phyloP scores from a whole-genome alignment of 2,113 vertebrate species.

The Prunella fulvescens region DNA sequence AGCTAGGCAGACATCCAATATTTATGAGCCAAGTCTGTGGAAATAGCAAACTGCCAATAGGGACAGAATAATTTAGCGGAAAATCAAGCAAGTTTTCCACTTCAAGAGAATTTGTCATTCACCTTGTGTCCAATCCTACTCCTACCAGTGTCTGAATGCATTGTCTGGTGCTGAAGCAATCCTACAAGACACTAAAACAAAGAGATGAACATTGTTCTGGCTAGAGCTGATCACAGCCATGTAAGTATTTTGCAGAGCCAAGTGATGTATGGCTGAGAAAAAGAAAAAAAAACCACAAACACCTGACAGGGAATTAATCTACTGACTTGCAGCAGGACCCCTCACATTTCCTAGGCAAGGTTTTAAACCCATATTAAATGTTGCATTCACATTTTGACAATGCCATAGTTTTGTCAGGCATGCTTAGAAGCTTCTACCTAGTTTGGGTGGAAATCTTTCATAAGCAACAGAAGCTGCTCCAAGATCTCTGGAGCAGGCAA shows the following conservation, averaged over 20 bases:
- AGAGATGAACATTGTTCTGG: neutral
- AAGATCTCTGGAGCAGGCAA: neutral
- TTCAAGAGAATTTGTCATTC: constrained; percentile 1
- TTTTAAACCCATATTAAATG: neutral
- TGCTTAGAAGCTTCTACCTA: neutral
- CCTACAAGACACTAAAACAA: neutral
- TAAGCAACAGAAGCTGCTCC: neutral
- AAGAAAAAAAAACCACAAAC: neutral
- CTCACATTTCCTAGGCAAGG: neutral
- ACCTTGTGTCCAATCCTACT: neutral
- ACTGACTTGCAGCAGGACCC: neutral
- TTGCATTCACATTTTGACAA: neutral
- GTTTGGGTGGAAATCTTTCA: neutral
- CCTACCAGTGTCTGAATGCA: neutral
- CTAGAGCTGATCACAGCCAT: neutral
- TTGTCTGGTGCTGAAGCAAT: neutral
- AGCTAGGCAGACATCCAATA: constrained; percentile 65
- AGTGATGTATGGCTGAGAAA: neutral
- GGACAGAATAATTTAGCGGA: constrained; percentile 40
- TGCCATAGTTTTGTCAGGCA: neutral
- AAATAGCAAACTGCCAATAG: constrained; percentile 56
- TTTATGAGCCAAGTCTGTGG: constrained; percentile 58
- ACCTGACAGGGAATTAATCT: neutral
- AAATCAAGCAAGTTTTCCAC: constrained; percentile 32
- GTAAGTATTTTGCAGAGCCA: neutral